Evolutionary conservation across 2,797 vertebrate genomes (phyloP).

Genomic region (Avahi laniger): DNA sequence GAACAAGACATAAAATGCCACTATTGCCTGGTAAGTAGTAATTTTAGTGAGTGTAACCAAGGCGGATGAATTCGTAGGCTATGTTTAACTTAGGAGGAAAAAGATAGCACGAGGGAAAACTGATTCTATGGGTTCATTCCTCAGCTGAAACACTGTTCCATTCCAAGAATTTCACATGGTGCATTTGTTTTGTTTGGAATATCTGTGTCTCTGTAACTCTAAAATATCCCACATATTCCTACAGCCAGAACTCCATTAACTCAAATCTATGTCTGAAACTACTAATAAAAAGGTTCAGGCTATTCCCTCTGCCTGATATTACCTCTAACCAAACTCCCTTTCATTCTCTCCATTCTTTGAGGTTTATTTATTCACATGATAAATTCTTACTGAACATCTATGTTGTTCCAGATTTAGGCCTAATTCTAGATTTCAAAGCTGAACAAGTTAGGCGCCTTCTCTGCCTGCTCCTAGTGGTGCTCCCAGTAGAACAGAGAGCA

Average conservation of each 20-base stretch:
- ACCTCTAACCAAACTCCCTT: not conserved
- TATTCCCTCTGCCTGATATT: not conserved
- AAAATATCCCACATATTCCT: not conserved
- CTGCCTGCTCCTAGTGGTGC: not conserved
- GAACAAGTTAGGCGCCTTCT: not conserved
- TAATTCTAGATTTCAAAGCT: not conserved
- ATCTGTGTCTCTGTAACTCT: not conserved
- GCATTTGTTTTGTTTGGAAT: not conserved
- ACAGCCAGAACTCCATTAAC: not conserved
- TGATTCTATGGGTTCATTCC: not conserved
- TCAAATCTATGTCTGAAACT: not conserved
- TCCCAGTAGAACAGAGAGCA: not conserved
- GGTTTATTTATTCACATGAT: not conserved
- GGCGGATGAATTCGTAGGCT: not conserved
- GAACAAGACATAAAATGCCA: not conserved
- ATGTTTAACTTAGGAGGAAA: not conserved
- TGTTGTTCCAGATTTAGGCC: not conserved
- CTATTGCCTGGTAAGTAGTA: not conserved
- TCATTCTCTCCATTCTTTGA: not conserved
- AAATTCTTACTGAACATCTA: not conserved
- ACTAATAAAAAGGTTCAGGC: not conserved
- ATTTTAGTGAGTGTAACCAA: not conserved
- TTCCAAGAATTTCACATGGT: not conserved
- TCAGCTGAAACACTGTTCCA: not conserved
- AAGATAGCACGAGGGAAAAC: not conserved